phyloP scores from a whole-genome alignment of 2,797 vertebrate species.

The Acanthopagrus latus region DNA sequence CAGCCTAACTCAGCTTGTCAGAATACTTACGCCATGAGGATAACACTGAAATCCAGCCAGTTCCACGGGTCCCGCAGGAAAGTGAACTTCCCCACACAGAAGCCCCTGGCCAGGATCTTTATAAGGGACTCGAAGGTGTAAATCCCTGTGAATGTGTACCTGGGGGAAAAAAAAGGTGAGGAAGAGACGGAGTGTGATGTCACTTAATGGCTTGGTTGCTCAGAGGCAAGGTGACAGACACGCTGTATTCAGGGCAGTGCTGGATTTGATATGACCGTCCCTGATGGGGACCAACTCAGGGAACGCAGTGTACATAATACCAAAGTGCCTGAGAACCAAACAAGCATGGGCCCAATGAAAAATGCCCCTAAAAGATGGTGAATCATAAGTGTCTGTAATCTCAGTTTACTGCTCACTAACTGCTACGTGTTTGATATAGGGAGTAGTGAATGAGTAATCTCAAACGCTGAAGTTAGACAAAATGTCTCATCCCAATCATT shows the following conservation, averaged over 20 bases:
- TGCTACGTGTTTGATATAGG: not conserved
- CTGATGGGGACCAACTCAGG: too few species aligned
- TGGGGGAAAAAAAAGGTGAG: constrained; percentile 62
- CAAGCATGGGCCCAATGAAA: not conserved
- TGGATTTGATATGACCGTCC: too few species aligned
- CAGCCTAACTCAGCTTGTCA: constrained; percentile 50
- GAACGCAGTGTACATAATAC: too few species aligned
- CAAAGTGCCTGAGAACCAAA: not conserved
- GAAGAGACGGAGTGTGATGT: constrained; percentile 15
- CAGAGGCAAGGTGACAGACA: not conserved
- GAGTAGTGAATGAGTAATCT: too few species aligned
- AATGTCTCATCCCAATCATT: too few species aligned
- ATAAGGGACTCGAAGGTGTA: constrained; percentile 98
- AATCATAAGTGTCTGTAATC: not conserved
- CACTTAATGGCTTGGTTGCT: not conserved
- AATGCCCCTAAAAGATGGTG: not conserved
- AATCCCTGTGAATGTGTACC: constrained; percentile 99
- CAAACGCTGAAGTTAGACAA: not conserved
- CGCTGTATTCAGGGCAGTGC: not conserved
- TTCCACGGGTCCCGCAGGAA: constrained; percentile 99
- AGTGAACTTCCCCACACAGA: constrained; percentile 97
- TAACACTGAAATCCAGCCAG: constrained; percentile 99
- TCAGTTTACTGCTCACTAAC: not conserved
- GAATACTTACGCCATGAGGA: constrained; percentile 98
- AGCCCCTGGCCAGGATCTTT: constrained; percentile 98